Evolutionary conservation across 2,113 vertebrate genomes (phyloP).

Genomic region (Corythaeola cristata): DNA sequence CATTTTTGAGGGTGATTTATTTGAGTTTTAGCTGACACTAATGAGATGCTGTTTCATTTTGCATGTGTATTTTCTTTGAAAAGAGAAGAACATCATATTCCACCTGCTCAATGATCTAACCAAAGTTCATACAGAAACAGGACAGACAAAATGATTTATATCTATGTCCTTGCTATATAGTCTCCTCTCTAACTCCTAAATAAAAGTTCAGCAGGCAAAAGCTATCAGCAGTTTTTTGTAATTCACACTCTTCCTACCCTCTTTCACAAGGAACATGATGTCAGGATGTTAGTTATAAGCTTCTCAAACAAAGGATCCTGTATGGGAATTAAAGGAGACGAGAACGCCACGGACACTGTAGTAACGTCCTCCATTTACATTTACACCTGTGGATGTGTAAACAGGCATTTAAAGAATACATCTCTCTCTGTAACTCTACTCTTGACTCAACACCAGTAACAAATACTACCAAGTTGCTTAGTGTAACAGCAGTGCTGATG

Average conservation of each 20-base stretch:
- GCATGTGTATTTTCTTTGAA: neutral
- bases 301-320: neutral
- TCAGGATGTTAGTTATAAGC: neutral
- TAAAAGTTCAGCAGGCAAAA: neutral
- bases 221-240: neutral
- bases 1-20: neutral
- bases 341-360: neutral
- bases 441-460: neutral
- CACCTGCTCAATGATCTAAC: constrained; percentile 8
- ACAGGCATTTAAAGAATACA: neutral
- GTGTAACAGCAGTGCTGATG: neutral
- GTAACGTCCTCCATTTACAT: neutral
- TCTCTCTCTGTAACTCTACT: neutral
- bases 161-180: neutral
- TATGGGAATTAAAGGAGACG: neutral
- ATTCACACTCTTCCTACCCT: neutral
- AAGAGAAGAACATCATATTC: constrained; percentile 2
- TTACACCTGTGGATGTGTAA: neutral
- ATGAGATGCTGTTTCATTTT: constrained; percentile 4
- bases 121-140: neutral
- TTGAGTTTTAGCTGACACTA: constrained; percentile 9
- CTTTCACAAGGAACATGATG: neutral
- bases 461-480: neutral
- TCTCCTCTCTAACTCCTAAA: neutral
- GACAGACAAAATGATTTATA: neutral